A percentile compares a stretch with the other conserved stretches of the same genome.
phyloP scores from a whole-genome alignment of 2,888 invertebrate species.

The Scaptomyza caliginosa region DNA sequence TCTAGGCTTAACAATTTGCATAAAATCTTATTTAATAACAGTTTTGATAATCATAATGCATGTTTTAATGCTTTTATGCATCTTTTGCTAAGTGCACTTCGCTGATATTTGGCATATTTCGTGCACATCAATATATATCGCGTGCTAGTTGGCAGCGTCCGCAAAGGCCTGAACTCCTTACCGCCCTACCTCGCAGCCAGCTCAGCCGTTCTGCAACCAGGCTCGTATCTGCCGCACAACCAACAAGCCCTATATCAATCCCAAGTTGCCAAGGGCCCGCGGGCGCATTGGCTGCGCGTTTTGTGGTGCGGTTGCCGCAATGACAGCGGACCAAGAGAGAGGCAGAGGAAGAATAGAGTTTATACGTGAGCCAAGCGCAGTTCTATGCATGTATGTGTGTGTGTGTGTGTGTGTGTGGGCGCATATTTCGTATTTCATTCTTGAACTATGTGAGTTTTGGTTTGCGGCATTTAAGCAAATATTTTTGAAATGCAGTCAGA shows the following conservation, averaged over 20 bases:
- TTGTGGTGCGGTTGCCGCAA: slow-evolving; percentile 60
- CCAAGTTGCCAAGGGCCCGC: slow-evolving; percentile 61
- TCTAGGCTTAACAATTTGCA: too few relatives aligned
- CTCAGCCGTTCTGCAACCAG: background rate
- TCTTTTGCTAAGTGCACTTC: background rate
- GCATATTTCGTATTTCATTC: slow-evolving; percentile 70
- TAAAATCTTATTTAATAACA: too few relatives aligned
- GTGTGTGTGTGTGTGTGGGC: slow-evolving; percentile 22
- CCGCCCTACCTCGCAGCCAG: slow-evolving; percentile 17
- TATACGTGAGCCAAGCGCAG: slow-evolving; percentile 24
- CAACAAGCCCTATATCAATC: slow-evolving; percentile 33
- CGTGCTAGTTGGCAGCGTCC: slow-evolving; percentile 72
- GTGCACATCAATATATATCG: slow-evolving; percentile 78
- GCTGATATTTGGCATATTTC: slow-evolving; percentile 75
- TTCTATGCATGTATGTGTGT: slow-evolving; percentile 20
- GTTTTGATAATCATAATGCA: too few relatives aligned
- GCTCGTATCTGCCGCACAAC: background rate
- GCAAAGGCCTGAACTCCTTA: slow-evolving; percentile 41
- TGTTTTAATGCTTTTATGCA: too few relatives aligned
- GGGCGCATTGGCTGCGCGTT: slow-evolving; percentile 72
- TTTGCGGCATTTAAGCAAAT: slow-evolving; percentile 78
- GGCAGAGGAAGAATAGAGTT: background rate
- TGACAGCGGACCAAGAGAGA: slow-evolving; percentile 1
- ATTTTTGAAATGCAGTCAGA: slow-evolving; percentile 67
- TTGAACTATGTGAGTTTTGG: slow-evolving; percentile 74